Percentiles rank a stretch among this genome's conserved stretches.
Evolutionary conservation across 2,113 vertebrate genomes (phyloP).

Genomic region (Hyla sarda): DNA sequence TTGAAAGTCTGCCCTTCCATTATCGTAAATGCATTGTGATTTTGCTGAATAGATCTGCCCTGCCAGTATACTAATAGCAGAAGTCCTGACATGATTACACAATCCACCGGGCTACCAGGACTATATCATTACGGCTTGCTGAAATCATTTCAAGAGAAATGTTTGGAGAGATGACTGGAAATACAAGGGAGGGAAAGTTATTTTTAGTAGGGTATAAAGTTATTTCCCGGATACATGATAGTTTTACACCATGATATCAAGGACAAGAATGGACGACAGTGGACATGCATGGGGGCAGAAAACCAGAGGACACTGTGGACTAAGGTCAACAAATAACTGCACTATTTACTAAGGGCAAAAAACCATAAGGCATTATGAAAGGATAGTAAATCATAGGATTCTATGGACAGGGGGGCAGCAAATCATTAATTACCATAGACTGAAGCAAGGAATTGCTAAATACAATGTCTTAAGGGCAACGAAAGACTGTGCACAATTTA

Average conservation of each 20-base stretch:
- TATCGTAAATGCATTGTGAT: not conserved
- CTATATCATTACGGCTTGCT: not conserved
- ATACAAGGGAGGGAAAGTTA: too few relatives aligned
- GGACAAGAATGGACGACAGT: not conserved
- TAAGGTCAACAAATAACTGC: not conserved
- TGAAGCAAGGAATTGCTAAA: not conserved
- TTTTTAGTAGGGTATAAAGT: not conserved
- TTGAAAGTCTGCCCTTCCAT: not conserved
- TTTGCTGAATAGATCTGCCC: not conserved
- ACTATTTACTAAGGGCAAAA: not conserved
- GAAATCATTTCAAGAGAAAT: conserved; percentile 20
- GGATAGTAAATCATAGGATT: too few relatives aligned
- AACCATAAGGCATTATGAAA: not conserved
- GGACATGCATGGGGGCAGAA: not conserved
- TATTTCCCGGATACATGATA: not conserved
- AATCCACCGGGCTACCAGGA: not conserved
- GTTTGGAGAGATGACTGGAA: not conserved
- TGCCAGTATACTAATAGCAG: not conserved
- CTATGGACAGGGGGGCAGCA: too few relatives aligned
- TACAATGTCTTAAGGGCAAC: too few relatives aligned
- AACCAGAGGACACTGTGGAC: not conserved
- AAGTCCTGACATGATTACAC: not conserved
- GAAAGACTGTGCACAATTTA: not conserved
- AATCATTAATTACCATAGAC: not conserved
- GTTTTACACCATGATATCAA: not conserved